phyloP scores from a whole-genome alignment of 92 coral and sea anemone genomes.

The Porites cylindrica region DNA sequence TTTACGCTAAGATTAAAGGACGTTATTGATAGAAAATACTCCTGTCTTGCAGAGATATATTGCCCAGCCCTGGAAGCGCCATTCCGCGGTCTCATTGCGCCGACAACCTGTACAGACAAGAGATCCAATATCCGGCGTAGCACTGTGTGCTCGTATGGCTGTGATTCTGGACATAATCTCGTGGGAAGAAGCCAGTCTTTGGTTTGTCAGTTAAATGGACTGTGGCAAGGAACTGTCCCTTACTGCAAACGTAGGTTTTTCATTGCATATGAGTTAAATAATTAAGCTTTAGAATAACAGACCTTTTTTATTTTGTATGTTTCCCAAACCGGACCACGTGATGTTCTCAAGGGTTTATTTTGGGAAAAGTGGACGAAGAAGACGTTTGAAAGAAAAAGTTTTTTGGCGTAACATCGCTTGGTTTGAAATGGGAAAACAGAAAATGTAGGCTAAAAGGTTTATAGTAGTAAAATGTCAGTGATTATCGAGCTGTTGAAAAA shows the following conservation, averaged over 20 bases:
- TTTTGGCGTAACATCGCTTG: too few relatives aligned
- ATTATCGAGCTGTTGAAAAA: too few relatives aligned
- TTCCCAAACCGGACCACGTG: too few relatives aligned
- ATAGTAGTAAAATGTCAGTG: too few relatives aligned
- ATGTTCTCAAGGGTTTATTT: too few relatives aligned
- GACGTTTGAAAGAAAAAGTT: too few relatives aligned
- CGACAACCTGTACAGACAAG: conserved; percentile 72
- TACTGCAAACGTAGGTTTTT: conserved; percentile 87
- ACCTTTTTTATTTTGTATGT: too few relatives aligned
- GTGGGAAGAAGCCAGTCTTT: conserved; percentile 64
- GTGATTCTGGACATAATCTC: conserved; percentile 82
- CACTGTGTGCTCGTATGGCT: conserved; percentile 82
- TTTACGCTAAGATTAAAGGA: neutral
- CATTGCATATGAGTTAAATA: neutral
- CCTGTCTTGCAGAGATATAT: conserved; percentile 76
- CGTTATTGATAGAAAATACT: neutral
- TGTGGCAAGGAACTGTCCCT: conserved; percentile 88
- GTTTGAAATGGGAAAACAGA: too few relatives aligned
- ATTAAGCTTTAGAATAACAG: too few relatives aligned
- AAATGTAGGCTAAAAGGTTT: too few relatives aligned
- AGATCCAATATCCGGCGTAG: conserved; percentile 85
- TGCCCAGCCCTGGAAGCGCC: conserved; percentile 93
- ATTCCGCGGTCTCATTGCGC: conserved; percentile 83
- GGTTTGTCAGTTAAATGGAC: conserved; percentile 86
- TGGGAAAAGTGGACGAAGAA: too few relatives aligned